Base-by-base conservation (phyloP, 2,797 vertebrate genomes). In the Urophycis tenuis region DNA sequence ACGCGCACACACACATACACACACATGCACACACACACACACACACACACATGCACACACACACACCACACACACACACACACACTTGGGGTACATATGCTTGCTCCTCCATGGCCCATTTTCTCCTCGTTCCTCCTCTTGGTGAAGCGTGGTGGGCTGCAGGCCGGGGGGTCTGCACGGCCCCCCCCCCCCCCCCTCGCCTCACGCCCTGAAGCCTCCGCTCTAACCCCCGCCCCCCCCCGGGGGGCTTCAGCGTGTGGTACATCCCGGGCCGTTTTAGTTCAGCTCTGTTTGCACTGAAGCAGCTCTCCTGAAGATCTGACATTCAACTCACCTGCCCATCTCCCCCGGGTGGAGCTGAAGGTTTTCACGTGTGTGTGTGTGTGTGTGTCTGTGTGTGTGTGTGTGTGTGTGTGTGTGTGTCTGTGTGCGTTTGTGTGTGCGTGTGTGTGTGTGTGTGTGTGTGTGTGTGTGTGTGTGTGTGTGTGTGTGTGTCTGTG, bases 371-470 rank as follows among this genome's bases (percentile, higher is more conserved):
- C n/a, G 35, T 36, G 35, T 36, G 35, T 36, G 35, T 36, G 35
- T 36, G 35, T 36, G 35, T 36, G 35, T 36, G 35, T 36, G 35
- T 36, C 4, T 36, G 35, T 36, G 35, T 36, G 35, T 36, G 35
- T 36, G 35, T 36, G 35, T 36, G 35, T 36, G 35, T 36, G 35
- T 36, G 35, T 36, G 35, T 36, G 35, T 36, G 35, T 36, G 35
- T 36, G 35, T 36, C 4, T 36, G 35, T 36, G 35, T 36, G 35
- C 9, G 35, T 36, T 4, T 71, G 31, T 71, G 31, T 71, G 31
- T 32, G 14, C 17, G 30, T 77, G 19, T 80, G 29, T 79, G n/a
- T 12, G 74, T 79, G 72, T 81, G 34, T 76, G 15, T 67, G 39
- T 72, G 74, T 60, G 70, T 33, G 49, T 29, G 17, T 74, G 32